These are phyloP conservation scores for Branchinecta lindahli DNA, from an alignment of 1,140 invertebrate genomes.

Conservation along the genomic window DNA sequence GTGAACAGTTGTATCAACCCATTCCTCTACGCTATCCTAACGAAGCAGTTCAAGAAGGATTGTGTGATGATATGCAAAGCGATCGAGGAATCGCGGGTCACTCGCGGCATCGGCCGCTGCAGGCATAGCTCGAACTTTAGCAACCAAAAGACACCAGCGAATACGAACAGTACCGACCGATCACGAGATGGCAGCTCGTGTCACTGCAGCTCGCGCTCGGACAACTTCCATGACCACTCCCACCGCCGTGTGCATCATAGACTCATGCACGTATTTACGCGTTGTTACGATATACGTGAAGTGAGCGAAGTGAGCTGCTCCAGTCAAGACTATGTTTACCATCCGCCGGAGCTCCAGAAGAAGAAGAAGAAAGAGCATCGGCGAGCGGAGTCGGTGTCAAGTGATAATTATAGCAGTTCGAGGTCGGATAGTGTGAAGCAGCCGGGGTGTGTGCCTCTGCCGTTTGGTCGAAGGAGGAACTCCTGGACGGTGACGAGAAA, in stretches of 20 bases:
- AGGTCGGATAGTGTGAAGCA: conserved; percentile 46
- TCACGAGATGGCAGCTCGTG: conserved; percentile 41
- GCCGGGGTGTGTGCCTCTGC: conserved; percentile 54
- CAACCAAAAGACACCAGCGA: conserved; percentile 68
- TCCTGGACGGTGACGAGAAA: conserved; percentile 75
- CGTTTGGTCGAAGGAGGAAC: conserved; percentile 52
- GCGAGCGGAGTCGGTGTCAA: conserved; percentile 47
- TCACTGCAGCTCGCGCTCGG: conserved; percentile 45
- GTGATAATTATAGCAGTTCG: conserved; percentile 74
- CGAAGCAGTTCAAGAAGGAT: conserved; percentile 95
- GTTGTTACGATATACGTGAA: neutral
- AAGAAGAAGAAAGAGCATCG: conserved; percentile 39
- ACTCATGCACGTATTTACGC: neutral
- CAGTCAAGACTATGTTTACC: conserved; percentile 50
- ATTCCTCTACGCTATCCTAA: conserved; percentile 89
- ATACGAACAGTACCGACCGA: conserved; percentile 64
- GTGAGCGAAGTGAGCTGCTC: neutral
- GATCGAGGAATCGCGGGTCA: conserved; percentile 79
- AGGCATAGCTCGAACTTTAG: conserved; percentile 74
- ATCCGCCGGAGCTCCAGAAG: conserved; percentile 59
- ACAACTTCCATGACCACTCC: neutral
- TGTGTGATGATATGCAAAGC: conserved; percentile 88
- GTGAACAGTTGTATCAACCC: conserved; percentile 93
- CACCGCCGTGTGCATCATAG: conserved; percentile 14
- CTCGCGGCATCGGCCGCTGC: conserved; percentile 65